phyloP scores from a whole-genome alignment of 2,797 vertebrate genomes.

The Podarcis siculus region DNA sequence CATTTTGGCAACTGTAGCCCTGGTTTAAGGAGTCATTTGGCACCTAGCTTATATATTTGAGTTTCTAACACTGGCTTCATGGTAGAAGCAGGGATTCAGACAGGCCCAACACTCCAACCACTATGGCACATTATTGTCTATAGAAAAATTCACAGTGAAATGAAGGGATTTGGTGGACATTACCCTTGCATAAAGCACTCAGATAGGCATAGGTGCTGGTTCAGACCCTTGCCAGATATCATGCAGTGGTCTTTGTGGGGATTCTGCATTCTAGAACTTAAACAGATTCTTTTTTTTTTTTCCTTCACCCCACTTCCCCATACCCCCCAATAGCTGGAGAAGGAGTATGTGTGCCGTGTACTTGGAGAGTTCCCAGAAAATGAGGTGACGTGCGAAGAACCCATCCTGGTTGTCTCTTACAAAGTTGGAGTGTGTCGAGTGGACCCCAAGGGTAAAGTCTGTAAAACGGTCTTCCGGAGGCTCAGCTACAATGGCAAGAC shows the following conservation, averaged over 20 bases:
- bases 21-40: too few species aligned
- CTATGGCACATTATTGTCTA: not conserved
- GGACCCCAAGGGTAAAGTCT: conserved; percentile 89
- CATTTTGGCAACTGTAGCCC: too few species aligned
- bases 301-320: not conserved
- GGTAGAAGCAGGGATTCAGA: not conserved
- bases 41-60: too few species aligned
- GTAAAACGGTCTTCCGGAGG: conserved; percentile 90
- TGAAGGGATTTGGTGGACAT: not conserved
- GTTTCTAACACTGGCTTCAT: not conserved
- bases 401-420: conserved; percentile 92
- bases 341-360: conserved; percentile 95
- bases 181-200: not conserved
- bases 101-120: not conserved
- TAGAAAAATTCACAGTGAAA: not conserved
- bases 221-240: not conserved
- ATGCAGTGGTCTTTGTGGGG: not conserved
- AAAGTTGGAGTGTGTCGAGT: conserved; percentile 93
- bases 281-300: conserved; percentile 26
- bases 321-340: conserved; percentile 84
- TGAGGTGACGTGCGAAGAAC: conserved; percentile 89
- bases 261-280: not conserved
- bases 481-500: conserved; percentile 89
- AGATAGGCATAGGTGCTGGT: not conserved
- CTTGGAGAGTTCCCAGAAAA: conserved; percentile 89